Percentiles rank a stretch among this genome's conserved stretches.
Evolutionary conservation across 2,797 vertebrate genomes (phyloP).

Genomic region (Dicrostonyx torquatus): DNA sequence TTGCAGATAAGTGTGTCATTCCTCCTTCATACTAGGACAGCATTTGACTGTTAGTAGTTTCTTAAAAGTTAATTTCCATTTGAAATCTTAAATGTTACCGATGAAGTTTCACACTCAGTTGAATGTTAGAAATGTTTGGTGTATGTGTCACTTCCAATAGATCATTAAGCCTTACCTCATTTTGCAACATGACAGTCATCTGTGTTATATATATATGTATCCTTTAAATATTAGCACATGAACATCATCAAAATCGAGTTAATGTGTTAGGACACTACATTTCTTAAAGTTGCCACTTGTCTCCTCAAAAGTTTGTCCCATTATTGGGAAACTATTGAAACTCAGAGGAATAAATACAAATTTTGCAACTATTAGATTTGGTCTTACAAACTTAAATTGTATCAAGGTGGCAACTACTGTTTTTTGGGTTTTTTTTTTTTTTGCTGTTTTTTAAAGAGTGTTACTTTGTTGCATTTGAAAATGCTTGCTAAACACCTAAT

Average conservation of each 20-base stretch:
- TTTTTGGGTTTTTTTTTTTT: too few species aligned
- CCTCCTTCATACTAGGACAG: not conserved
- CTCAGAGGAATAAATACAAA: not conserved
- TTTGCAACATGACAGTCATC: constrained; percentile 34
- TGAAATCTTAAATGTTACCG: constrained; percentile 33
- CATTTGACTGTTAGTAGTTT: constrained; percentile 25
- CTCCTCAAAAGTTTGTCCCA: not conserved
- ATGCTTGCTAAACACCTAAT: constrained; percentile 1
- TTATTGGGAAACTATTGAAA: not conserved
- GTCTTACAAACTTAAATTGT: constrained; percentile 30
- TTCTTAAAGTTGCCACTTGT: constrained; percentile 10
- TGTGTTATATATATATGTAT: not conserved
- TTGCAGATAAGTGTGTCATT: constrained; percentile 38
- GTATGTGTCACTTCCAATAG: not conserved
- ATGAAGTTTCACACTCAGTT: constrained; percentile 23
- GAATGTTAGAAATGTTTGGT: constrained; percentile 2
- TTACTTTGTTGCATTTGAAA: constrained; percentile 55
- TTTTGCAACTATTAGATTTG: constrained; percentile 46
- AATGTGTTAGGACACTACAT: not conserved
- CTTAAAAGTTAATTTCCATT: constrained; percentile 30
- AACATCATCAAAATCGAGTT: constrained; percentile 23
- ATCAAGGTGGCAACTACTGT: not conserved
- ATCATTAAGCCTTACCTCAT: constrained; percentile 30
- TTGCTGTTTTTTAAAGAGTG: not conserved
- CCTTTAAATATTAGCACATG: constrained; percentile 8